Conservation (phyloP, 2,888 invertebrate genomes). For the Opisthograptis luteolata region DNA sequence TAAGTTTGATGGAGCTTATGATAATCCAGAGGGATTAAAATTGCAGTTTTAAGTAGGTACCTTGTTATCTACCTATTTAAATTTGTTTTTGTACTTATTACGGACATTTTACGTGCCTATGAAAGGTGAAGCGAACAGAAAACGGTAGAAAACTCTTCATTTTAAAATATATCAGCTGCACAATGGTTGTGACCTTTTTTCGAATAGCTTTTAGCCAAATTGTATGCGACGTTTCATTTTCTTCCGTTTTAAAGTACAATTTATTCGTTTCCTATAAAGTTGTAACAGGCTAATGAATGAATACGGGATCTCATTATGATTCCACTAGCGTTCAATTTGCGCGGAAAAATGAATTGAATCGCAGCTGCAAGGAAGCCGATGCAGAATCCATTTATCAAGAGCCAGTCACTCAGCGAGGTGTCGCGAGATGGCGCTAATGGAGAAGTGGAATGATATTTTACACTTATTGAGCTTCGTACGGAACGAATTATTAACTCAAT, state of each 20-base stretch:
- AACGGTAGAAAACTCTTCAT: too few species aligned
- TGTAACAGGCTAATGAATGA: slow-evolving; percentile 10
- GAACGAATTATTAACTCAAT: background rate
- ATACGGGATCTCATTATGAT: slow-evolving; percentile 25
- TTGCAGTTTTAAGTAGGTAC: slow-evolving; percentile 4
- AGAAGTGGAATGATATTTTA: slow-evolving; percentile 29
- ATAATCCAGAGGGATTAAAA: slow-evolving; percentile 37
- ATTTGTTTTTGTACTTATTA: background rate
- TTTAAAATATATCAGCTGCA: too few species aligned
- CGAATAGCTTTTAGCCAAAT: too few species aligned
- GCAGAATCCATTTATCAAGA: slow-evolving; percentile 60
- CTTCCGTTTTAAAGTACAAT: background rate
- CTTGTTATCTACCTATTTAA: background rate
- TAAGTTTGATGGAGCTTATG: slow-evolving; percentile 21
- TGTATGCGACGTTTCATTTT: too few species aligned
- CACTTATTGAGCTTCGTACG: slow-evolving; percentile 12
- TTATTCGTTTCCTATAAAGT: background rate
- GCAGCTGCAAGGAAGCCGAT: slow-evolving; percentile 41
- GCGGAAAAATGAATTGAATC: slow-evolving; percentile 50
- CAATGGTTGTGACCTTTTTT: too few species aligned
- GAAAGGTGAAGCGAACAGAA: too few species aligned
- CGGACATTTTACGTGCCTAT: background rate
- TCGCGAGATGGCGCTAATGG: slow-evolving; percentile 55
- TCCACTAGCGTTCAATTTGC: slow-evolving; percentile 44
- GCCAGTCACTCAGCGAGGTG: slow-evolving; percentile 40